Evolutionary conservation across 1,140 invertebrate genomes (phyloP).

Genomic region (Patella vulgata): DNA sequence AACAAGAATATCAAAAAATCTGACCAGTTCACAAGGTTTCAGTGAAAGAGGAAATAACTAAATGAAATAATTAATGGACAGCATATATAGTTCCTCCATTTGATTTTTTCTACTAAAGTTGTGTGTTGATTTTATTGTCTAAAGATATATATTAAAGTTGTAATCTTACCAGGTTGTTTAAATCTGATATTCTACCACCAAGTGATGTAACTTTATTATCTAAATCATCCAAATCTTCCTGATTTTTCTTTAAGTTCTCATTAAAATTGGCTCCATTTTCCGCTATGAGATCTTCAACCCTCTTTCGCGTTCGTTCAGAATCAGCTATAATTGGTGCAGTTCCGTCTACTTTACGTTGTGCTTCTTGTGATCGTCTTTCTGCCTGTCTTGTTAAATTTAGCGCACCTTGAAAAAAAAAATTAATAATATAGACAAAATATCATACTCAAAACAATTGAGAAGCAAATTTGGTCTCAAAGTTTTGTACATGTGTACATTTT

Average conservation of each 20-base stretch:
- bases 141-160: too few relatives aligned
- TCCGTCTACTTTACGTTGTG: constrained; percentile 74
- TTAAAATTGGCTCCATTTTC: constrained; percentile 78
- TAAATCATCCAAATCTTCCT: constrained; percentile 74
- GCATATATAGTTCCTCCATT: too few relatives aligned
- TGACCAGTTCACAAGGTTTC: too few relatives aligned
- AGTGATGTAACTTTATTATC: constrained; percentile 75
- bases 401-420: constrained; percentile 72
- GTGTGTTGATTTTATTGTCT: too few relatives aligned
- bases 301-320: constrained; percentile 78
- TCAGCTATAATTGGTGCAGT: constrained; percentile 72
- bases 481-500: too few relatives aligned
- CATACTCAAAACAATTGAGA: not conserved
- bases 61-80: too few relatives aligned
- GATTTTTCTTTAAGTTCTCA: constrained; percentile 74
- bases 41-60: too few relatives aligned
- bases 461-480: not conserved
- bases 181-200: constrained; percentile 78
- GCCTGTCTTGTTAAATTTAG: constrained; percentile 88
- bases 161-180: constrained; percentile 80
- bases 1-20: too few relatives aligned
- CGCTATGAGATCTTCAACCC: constrained; percentile 81
- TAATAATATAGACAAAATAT: not conserved
- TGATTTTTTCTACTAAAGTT: too few relatives aligned
- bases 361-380: constrained; percentile 74